phyloP scores from a whole-genome alignment of 2,888 invertebrate species.

The Ichneumoninae sp. region DNA sequence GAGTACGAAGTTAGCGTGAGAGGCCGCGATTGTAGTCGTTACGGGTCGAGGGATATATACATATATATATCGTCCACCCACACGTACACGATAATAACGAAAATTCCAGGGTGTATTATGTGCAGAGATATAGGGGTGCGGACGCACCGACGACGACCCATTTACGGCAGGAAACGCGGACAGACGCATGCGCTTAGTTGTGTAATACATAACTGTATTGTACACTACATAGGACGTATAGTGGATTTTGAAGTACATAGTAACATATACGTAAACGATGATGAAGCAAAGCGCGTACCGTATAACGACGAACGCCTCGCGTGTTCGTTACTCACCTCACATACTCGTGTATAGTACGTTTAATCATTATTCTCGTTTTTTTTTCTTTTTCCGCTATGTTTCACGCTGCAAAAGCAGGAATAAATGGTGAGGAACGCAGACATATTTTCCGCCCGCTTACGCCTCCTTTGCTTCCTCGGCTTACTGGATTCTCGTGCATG shows the following conservation, averaged over 20 bases:
- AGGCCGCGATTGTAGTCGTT: conserved; percentile 11
- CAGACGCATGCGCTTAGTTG: conserved; percentile 48
- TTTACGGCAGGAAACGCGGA: conserved; percentile 37
- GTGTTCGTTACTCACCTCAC: conserved; percentile 34
- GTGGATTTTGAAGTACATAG: neutral
- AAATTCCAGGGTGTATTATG: conserved; percentile 15
- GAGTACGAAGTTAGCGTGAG: neutral
- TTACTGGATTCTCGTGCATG: conserved; percentile 27
- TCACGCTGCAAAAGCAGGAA: conserved; percentile 81
- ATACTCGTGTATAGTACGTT: conserved; percentile 30
- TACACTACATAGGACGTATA: neutral
- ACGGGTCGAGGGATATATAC: neutral
- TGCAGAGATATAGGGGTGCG: conserved; percentile 23
- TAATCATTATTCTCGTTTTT: conserved; percentile 54
- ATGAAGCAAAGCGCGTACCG: conserved; percentile 3
- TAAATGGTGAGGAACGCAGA: conserved; percentile 80
- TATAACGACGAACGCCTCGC: conserved; percentile 5
- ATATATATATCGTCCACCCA: neutral
- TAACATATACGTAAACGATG: conserved; percentile 4
- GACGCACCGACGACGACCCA: conserved; percentile 44
- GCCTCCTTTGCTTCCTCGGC: conserved; percentile 3
- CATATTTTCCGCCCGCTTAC: conserved; percentile 14
- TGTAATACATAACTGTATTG: conserved; percentile 9
- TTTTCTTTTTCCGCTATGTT: conserved; percentile 75
- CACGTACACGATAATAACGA: conserved; percentile 7